A percentile compares a stretch with the other conserved stretches of the same genome.
phyloP scores from a whole-genome alignment of 2,113 vertebrate genomes.

The Dolichallabes microphthalmus region DNA sequence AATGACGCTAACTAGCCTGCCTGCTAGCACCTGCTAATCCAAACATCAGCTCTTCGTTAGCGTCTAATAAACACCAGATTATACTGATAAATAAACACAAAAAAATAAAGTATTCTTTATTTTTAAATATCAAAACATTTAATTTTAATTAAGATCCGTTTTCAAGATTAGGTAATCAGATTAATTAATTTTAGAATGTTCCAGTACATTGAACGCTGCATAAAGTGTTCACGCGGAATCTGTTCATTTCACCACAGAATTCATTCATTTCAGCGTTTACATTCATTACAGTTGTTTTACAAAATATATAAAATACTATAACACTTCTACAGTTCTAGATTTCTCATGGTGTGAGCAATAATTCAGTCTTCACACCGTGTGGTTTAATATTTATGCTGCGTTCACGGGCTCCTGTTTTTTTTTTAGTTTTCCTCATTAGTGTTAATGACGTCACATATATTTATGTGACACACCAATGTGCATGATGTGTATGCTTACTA shows the following conservation, averaged over 20 bases:
- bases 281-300: background rate
- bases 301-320: too few relatives aligned
- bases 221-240: background rate
- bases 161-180: too few relatives aligned
- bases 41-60: background rate
- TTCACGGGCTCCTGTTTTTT: background rate
- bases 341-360: background rate
- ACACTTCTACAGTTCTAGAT: background rate
- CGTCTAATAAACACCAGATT: background rate
- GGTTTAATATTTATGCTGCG: background rate
- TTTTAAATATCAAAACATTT: background rate
- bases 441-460: background rate
- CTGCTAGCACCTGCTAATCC: slow-evolving; percentile 39
- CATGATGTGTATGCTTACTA: background rate
- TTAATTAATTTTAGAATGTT: background rate
- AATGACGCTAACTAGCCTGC: slow-evolving; percentile 44
- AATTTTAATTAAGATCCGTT: background rate
- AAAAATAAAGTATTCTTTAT: background rate
- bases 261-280: background rate
- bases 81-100: background rate
- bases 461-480: background rate
- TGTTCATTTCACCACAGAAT: background rate
- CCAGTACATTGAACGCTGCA: background rate
- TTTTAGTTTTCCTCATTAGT: background rate
- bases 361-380: background rate